Percentiles rank a stretch among this genome's conserved stretches.
Evolutionary conservation across 2,113 vertebrate species (phyloP).

Genomic region (Pteronura brasiliensis): DNA sequence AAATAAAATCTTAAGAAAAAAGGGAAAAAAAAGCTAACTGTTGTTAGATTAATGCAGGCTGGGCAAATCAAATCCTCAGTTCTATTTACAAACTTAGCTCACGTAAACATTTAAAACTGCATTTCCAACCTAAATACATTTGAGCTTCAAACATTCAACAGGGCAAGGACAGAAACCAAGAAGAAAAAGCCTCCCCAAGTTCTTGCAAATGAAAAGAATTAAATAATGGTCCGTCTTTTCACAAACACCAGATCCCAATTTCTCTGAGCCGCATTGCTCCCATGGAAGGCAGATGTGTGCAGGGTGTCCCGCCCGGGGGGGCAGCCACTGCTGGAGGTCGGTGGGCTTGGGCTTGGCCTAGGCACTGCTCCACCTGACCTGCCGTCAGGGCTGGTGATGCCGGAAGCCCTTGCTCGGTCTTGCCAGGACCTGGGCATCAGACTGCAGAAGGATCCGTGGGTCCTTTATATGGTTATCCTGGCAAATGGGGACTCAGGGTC

Average conservation of each 20-base stretch:
- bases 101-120: not conserved
- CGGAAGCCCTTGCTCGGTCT: not conserved
- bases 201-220: not conserved
- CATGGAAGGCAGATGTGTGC: rapidly evolving
- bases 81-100: not conserved
- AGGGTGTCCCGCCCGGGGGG: rapidly evolving
- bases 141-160: not conserved
- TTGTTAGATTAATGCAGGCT: not conserved
- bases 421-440: not conserved
- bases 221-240: rapidly evolving
- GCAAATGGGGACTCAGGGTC: rapidly evolving
- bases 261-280: rapidly evolving
- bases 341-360: not conserved
- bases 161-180: not conserved
- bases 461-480: not conserved
- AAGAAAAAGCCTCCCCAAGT: not conserved
- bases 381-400: rapidly evolving
- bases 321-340: rapidly evolving
- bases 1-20: too few species aligned
- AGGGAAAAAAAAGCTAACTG: not conserved
- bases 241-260: rapidly evolving
- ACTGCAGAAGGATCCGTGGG: too few species aligned
- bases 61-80: not conserved
- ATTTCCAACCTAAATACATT: not conserved
- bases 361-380: not conserved